A percentile compares a stretch with the other conserved stretches of the same genome.
phyloP scores from a whole-genome alignment of 2,797 vertebrate species.

The Etheostoma nigrum region DNA sequence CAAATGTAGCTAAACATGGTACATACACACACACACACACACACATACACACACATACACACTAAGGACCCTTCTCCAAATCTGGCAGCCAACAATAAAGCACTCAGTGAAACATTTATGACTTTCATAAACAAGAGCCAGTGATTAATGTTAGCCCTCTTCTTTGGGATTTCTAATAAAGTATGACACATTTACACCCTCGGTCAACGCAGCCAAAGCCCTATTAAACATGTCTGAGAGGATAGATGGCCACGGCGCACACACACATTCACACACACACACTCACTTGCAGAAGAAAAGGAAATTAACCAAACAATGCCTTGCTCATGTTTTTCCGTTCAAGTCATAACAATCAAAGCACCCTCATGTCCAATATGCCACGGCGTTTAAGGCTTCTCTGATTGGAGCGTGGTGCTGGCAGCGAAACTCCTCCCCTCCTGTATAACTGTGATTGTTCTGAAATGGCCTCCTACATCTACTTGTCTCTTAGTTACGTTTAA shows the following conservation, averaged over 20 bases:
- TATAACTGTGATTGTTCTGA: slow-evolving; percentile 62
- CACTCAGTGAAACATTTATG: slow-evolving; percentile 88
- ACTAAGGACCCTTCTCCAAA: slow-evolving; percentile 75
- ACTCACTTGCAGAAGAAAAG: slow-evolving; percentile 35
- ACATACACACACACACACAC: background rate
- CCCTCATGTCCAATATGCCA: slow-evolving; percentile 52
- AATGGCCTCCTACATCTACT: slow-evolving; percentile 55
- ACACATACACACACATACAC: slow-evolving; percentile 43
- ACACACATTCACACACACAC: slow-evolving; percentile 6
- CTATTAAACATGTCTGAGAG: slow-evolving; percentile 83
- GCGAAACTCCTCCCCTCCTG: slow-evolving; percentile 13
- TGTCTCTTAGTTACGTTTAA: slow-evolving; percentile 63
- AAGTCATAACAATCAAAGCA: slow-evolving; percentile 53
- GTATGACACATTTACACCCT: slow-evolving; percentile 88
- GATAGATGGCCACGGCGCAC: slow-evolving; percentile 71
- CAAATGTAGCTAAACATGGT: no score
- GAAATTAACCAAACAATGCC: slow-evolving; percentile 77
- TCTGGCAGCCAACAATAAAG: slow-evolving; percentile 84
- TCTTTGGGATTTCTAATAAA: slow-evolving; percentile 89
- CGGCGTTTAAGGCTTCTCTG: slow-evolving; percentile 58
- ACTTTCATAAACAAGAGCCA: slow-evolving; percentile 89
- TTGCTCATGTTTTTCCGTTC: slow-evolving; percentile 56
- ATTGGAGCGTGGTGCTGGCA: slow-evolving; percentile 27
- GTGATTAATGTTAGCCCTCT: slow-evolving; percentile 89
- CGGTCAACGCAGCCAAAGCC: slow-evolving; percentile 84